A percentile compares a stretch with the other conserved stretches of the same genome.
phyloP scores from a whole-genome alignment of 2,888 invertebrate genomes.

The Acronicta psi region DNA sequence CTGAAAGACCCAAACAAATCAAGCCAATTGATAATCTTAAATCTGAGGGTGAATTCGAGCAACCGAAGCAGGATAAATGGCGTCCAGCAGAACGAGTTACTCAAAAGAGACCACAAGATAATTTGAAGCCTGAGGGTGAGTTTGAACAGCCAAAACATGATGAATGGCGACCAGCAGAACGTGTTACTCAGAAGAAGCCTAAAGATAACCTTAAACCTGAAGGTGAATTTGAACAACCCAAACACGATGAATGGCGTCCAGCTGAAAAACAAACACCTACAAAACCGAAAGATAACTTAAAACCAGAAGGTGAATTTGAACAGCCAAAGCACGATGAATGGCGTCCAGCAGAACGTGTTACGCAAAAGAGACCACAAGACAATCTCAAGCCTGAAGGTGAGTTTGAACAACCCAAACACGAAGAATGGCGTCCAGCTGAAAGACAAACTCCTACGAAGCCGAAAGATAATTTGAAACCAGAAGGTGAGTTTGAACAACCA shows the following conservation, averaged over 20 bases:
- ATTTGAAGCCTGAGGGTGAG: conserved; percentile 87
- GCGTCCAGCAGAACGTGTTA: conserved; percentile 45
- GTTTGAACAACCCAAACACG: too few species aligned
- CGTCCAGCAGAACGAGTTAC: conserved; percentile 42
- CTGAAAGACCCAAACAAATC: conserved; percentile 84
- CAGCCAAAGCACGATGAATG: conserved; percentile 77
- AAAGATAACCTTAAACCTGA: conserved; percentile 89
- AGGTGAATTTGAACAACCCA: conserved; percentile 86
- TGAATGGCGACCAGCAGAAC: conserved; percentile 85
- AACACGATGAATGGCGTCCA: too few species aligned
- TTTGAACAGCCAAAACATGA: too few species aligned
- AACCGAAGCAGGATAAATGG: conserved; percentile 76
- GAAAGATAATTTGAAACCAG: conserved; percentile 87
- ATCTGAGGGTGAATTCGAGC: conserved; percentile 85
- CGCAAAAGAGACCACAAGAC: conserved; percentile 76
- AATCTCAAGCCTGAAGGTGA: conserved; percentile 88
- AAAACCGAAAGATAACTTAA: conserved; percentile 89
- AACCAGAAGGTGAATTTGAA: conserved; percentile 85
- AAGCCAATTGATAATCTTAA: conserved; percentile 89
- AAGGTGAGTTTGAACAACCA: conserved; percentile 87
- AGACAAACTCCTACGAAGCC: conserved; percentile 87
- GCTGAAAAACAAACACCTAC: conserved; percentile 78
- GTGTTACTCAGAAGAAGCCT: conserved; percentile 86
- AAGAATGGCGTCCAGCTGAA: conserved; percentile 85
- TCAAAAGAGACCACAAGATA: conserved; percentile 80